These are phyloP conservation scores for Ligdia adustata DNA, from an alignment of 2,888 invertebrate genomes.

Conservation along the genomic window DNA sequence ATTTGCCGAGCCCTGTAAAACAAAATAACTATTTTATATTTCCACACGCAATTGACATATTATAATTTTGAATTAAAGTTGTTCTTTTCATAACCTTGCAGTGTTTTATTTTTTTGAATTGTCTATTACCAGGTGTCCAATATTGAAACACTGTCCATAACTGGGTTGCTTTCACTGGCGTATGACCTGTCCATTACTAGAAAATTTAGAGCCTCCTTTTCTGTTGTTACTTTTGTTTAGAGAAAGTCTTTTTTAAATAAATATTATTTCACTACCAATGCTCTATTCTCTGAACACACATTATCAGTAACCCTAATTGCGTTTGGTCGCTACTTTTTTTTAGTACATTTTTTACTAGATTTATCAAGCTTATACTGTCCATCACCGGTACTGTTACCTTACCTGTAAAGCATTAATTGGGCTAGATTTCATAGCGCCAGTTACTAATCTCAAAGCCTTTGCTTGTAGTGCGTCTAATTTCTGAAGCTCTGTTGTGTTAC, in stretches of 20 bases:
- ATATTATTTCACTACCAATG: conserved; percentile 1
- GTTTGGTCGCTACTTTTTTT: background rate
- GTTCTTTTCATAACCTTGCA: conserved; percentile 2
- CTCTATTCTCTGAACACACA: conserved; percentile 1
- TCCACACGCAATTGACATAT: conserved; percentile 1
- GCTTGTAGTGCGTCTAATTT: no score
- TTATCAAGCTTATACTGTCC: conserved; percentile 2
- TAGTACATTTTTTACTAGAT: background rate
- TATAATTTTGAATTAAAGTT: background rate
- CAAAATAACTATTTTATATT: background rate
- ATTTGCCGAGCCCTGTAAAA: conserved; percentile 6
- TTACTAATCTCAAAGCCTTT: no score
- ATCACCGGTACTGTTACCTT: conserved; percentile 1
- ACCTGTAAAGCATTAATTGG: no score
- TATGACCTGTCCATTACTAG: conserved; percentile 3
- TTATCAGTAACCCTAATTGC: conserved; percentile 3
- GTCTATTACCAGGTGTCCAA: conserved; percentile 6
- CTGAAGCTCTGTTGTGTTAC: no score
- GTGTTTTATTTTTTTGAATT: conserved; percentile 1
- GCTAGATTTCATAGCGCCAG: no score
- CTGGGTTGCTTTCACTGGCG: conserved; percentile 1
- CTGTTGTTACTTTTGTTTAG: conserved; percentile 1
- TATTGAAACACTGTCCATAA: conserved; percentile 4
- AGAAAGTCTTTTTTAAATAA: conserved; percentile 2
- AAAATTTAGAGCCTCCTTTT: conserved; percentile 5